Percentiles rank a stretch among this genome's conserved stretches.
Evolutionary conservation across 2,797 vertebrate genomes (phyloP).

Genomic region (Sebastes vulpes): DNA sequence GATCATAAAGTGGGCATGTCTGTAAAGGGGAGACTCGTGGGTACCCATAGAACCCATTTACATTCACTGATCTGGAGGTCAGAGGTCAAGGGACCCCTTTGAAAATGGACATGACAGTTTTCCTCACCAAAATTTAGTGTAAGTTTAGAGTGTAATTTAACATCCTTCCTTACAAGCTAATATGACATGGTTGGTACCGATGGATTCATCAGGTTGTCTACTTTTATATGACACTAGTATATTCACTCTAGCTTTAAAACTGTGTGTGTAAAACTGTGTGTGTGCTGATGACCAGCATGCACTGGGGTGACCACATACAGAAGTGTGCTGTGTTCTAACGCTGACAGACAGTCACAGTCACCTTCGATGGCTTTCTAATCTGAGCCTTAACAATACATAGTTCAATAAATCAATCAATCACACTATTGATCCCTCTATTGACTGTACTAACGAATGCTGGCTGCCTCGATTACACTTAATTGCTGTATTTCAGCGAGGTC

Average conservation of each 20-base stretch:
- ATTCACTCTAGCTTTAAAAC: no score
- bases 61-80: accelerated
- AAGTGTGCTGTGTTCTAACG: not conserved
- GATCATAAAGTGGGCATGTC: no score
- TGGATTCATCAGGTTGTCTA: no score
- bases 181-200: no score
- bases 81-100: no score
- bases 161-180: no score
- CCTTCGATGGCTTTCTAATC: slow-evolving; percentile 38
- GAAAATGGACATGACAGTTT: no score
- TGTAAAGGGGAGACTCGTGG: no score
- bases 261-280: no score
- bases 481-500: slow-evolving; percentile 39
- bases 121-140: no score
- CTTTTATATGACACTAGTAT: accelerated
- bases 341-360: not conserved
- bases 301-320: not conserved
- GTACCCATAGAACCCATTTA: no score
- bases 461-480: slow-evolving; percentile 39
- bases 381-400: slow-evolving; percentile 27
- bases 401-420: slow-evolving; percentile 16
- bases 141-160: no score
- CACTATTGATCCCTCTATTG: slow-evolving; percentile 54
- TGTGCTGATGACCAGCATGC: not conserved
- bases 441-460: slow-evolving; percentile 26